These are phyloP conservation scores for Hetaerina titia DNA, from an alignment of 2,888 invertebrate genomes.

Conservation along the genomic window DNA sequence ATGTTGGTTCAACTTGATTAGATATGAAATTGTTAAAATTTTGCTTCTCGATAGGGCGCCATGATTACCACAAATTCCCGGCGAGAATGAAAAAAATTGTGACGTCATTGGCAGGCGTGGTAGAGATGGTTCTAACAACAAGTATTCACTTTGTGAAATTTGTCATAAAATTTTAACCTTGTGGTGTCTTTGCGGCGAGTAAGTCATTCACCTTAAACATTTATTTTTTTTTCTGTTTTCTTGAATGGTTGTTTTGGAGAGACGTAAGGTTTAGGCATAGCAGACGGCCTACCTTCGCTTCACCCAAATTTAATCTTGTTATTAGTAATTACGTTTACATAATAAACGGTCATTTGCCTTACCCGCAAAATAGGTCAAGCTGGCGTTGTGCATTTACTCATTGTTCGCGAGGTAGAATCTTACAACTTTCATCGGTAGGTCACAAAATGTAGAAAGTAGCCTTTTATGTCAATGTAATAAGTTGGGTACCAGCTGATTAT, in stretches of 20 bases:
- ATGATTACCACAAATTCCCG: conserved; percentile 59
- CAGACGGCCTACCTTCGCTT: conserved; percentile 59
- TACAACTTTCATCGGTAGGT: neutral
- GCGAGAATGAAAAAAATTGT: conserved; percentile 69
- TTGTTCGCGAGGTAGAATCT: neutral
- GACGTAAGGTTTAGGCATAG: neutral
- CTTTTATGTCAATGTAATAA: neutral
- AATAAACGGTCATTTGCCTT: conserved; percentile 28
- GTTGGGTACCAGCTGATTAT: neutral
- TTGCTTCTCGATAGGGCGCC: neutral
- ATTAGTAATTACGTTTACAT: conserved; percentile 59
- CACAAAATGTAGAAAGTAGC: neutral
- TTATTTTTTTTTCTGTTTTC: neutral
- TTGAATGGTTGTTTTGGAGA: no score
- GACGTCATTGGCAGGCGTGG: conserved; percentile 78
- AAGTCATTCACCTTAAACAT: neutral
- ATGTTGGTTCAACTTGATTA: neutral
- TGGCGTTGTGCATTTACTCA: neutral
- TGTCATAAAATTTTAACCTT: neutral
- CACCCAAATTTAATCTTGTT: conserved; percentile 64
- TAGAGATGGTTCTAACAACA: conserved; percentile 72
- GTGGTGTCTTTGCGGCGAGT: neutral
- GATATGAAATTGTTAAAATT: neutral
- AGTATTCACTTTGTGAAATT: neutral
- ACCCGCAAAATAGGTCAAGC: conserved; percentile 44